A percentile compares a stretch with the other conserved stretches of the same genome.
Conservation (phyloP, 2,113 vertebrate species). For the Peromyscus californicus region DNA sequence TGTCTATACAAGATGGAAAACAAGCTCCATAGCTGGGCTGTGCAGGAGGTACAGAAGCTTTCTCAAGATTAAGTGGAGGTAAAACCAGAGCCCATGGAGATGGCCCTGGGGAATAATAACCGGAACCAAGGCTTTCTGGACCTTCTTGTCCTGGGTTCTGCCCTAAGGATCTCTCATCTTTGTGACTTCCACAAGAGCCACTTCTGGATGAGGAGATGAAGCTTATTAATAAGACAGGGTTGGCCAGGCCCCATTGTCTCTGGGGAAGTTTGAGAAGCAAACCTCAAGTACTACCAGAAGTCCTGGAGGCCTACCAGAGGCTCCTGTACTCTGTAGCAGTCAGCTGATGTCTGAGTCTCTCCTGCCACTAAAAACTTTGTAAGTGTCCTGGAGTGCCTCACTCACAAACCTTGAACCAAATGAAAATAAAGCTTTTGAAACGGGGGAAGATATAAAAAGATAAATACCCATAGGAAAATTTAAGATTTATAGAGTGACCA, state of each 20-base stretch:
- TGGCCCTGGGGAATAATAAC: slow-evolving; percentile 79
- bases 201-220: slow-evolving; percentile 81
- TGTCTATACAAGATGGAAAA: slow-evolving; percentile 91
- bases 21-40: slow-evolving; percentile 87
- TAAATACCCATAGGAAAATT: neutral
- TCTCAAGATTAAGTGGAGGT: slow-evolving; percentile 81
- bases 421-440: slow-evolving; percentile 74
- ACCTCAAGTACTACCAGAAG: slow-evolving; percentile 77
- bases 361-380: neutral
- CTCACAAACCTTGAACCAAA: slow-evolving; percentile 32
- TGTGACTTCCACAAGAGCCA: slow-evolving; percentile 81
- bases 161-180: slow-evolving; percentile 77
- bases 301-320: neutral
- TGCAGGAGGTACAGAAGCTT: slow-evolving; percentile 90
- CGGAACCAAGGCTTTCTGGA: slow-evolving; percentile 83
- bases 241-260: slow-evolving; percentile 55
- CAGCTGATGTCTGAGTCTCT: neutral
- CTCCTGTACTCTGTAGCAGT: neutral
- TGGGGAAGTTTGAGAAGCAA: slow-evolving; percentile 85
- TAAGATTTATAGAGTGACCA: neutral
- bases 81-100: slow-evolving; percentile 76
- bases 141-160: slow-evolving; percentile 79
- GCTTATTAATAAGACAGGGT: slow-evolving; percentile 78
- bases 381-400: neutral
- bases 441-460: neutral